Evolutionary conservation across 2,113 vertebrate genomes (phyloP).

Genomic region (Poeciliopsis prolifica): DNA sequence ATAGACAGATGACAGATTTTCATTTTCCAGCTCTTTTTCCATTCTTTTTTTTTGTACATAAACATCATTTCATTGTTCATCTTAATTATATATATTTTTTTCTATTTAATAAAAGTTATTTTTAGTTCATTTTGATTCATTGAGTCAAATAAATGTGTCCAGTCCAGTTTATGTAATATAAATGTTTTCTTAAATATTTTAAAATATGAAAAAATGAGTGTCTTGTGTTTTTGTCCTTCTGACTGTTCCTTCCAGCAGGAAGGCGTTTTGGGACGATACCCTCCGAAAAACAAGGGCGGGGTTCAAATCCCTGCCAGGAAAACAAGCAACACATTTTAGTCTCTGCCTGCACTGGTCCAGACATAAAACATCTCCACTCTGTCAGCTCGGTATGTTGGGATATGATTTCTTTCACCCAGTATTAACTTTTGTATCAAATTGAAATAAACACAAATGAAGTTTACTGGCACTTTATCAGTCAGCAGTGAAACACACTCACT

Average conservation of each 20-base stretch:
- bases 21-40: constrained; percentile 88
- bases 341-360: constrained; percentile 29
- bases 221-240: background rate
- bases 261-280: constrained; percentile 4
- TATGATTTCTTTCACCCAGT: too few species aligned
- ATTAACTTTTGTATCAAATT: too few species aligned
- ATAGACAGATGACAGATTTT: constrained; percentile 78
- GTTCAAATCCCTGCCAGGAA: constrained; percentile 19
- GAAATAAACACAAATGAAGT: too few species aligned
- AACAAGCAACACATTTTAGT: constrained; percentile 7
- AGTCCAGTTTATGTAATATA: constrained; percentile 99
- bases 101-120: constrained; percentile 97
- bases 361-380: constrained; percentile 25
- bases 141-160: constrained; percentile 94
- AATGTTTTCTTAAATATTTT: constrained; percentile 85
- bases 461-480: too few species aligned
- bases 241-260: background rate
- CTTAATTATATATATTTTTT: constrained; percentile 85
- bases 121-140: constrained; percentile 96
- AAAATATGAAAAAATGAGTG: constrained; percentile 70
- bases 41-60: constrained; percentile 89
- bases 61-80: constrained; percentile 80
- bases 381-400: background rate
- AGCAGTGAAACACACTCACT: too few species aligned
- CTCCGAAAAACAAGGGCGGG: constrained; percentile 40